Percentiles rank a stretch among this genome's conserved stretches.
phyloP scores from a whole-genome alignment of 2,113 vertebrate species.

The Silurus glanis region DNA sequence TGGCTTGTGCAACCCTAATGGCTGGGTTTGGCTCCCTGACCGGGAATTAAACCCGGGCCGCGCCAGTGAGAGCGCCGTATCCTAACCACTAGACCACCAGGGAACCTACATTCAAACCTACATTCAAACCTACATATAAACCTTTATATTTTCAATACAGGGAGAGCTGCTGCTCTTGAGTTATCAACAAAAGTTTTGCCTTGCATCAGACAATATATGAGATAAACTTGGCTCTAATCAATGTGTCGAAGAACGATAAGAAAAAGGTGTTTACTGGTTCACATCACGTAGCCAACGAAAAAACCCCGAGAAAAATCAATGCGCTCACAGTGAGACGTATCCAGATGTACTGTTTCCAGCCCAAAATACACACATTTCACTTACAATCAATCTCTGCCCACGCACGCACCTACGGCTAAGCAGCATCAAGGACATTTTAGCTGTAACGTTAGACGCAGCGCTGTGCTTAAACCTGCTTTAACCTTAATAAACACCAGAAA shows the following conservation, averaged over 20 bases:
- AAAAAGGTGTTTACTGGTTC: background rate
- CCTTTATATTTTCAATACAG: background rate
- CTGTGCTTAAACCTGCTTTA: conserved; percentile 7
- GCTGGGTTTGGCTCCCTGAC: too few species aligned
- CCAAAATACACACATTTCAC: background rate
- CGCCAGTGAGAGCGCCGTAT: too few species aligned
- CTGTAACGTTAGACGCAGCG: background rate
- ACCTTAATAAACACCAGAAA: conserved; percentile 13
- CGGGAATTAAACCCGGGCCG: too few species aligned
- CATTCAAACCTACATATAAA: background rate
- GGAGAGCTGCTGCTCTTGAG: background rate
- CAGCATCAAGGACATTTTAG: background rate
- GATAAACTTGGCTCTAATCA: background rate
- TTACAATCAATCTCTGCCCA: background rate
- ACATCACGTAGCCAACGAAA: background rate
- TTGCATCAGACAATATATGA: background rate
- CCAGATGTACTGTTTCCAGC: background rate
- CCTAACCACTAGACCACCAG: too few species aligned
- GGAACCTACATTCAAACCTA: too few species aligned
- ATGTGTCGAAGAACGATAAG: background rate
- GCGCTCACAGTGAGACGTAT: background rate
- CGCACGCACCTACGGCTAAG: background rate
- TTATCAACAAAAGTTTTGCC: background rate
- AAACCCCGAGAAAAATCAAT: background rate
- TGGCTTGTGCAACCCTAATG: too few species aligned